Evolutionary conservation across 2,113 vertebrate genomes (phyloP).

Genomic region (Dasyurus viverrinus): DNA sequence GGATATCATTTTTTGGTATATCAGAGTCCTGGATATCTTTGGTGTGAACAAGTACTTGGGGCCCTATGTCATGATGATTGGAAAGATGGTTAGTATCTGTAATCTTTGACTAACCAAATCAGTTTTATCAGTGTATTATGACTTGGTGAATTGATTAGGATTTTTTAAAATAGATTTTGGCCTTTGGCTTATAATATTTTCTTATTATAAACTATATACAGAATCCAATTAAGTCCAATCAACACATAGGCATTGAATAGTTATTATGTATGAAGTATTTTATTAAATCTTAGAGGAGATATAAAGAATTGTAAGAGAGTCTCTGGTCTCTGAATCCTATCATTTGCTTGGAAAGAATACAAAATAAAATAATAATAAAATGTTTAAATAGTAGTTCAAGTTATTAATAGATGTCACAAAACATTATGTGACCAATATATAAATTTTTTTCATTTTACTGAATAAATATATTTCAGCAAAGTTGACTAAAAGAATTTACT

Average conservation of each 20-base stretch:
- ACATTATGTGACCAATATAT: too few relatives aligned
- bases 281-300: too few relatives aligned
- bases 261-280: neutral
- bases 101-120: neutral
- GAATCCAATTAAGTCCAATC: neutral
- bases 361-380: neutral
- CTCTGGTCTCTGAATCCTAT: neutral
- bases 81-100: slow-evolving; percentile 93
- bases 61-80: slow-evolving; percentile 99
- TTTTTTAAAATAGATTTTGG: neutral
- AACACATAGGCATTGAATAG: neutral
- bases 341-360: neutral
- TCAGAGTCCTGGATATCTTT: slow-evolving; percentile 98
- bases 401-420: neutral
- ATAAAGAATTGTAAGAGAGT: neutral
- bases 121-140: neutral
- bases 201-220: neutral
- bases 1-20: slow-evolving; percentile 99
- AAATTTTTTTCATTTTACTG: neutral
- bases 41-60: slow-evolving; percentile 99
- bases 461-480: neutral
- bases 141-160: neutral
- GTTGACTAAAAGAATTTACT: neutral
- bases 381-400: neutral
- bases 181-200: slow-evolving; percentile 33